A percentile compares a stretch with the other conserved stretches of the same genome.
Evolutionary conservation across 2,113 vertebrate species (phyloP).

Genomic region (Lonchura striata): DNA sequence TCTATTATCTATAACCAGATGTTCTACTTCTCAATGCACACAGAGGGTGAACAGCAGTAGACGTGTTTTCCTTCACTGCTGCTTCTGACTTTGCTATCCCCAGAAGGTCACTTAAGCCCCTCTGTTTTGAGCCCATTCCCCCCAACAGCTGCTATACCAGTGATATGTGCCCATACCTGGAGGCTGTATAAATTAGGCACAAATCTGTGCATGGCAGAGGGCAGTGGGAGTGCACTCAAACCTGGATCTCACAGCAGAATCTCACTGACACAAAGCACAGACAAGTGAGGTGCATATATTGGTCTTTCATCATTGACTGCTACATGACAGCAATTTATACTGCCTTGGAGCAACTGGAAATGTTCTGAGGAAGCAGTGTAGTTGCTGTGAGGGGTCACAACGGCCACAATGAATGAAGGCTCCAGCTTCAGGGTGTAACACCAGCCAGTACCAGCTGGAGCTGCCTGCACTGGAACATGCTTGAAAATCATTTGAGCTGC

Average conservation of each 20-base stretch:
- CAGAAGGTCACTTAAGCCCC: not conserved
- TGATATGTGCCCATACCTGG: not conserved
- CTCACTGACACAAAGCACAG: not conserved
- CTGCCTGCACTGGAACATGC: not conserved
- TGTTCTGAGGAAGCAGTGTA: not conserved
- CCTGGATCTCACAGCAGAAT: not conserved
- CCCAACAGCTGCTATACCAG: not conserved
- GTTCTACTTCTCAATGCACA: not conserved
- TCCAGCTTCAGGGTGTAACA: not conserved
- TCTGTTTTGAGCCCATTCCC: not conserved
- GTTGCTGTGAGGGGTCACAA: not conserved
- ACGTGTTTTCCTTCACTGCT: not conserved
- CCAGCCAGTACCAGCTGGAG: fast-evolving
- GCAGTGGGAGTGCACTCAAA: not conserved
- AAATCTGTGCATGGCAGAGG: not conserved
- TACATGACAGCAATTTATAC: not conserved
- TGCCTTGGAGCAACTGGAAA: not conserved
- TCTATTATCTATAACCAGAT: not conserved
- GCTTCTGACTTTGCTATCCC: not conserved
- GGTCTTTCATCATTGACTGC: not conserved
- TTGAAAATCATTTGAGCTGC: not conserved
- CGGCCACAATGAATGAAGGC: not conserved
- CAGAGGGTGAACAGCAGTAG: not conserved
- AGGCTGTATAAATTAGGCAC: not conserved
- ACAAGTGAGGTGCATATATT: not conserved